phyloP scores from a whole-genome alignment of 2,113 vertebrate species.

The Apodemus speciosus region DNA sequence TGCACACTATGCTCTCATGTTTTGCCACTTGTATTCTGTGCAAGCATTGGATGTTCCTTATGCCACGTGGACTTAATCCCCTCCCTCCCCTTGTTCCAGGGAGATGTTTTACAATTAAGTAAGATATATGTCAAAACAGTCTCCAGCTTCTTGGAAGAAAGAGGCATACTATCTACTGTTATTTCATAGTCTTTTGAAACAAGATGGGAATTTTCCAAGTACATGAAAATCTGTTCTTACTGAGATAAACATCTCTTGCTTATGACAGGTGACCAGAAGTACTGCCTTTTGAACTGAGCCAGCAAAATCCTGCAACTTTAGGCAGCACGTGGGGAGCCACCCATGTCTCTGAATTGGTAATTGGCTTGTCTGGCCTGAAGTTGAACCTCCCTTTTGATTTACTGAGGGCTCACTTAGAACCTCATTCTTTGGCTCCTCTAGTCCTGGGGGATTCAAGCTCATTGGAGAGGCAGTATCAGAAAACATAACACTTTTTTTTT shows the following conservation, averaged over 20 bases:
- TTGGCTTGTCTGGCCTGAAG: constrained; percentile 8
- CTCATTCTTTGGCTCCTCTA: constrained; percentile 61
- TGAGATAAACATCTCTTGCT: constrained; percentile 71
- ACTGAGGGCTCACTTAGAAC: constrained; percentile 39
- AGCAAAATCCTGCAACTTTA: constrained; percentile 60
- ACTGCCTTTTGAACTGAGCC: constrained; percentile 60
- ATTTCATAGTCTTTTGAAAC: constrained; percentile 70
- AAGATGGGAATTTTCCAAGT: constrained; percentile 71
- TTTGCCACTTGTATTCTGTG: neutral
- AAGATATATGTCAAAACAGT: constrained; percentile 63
- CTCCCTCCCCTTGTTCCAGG: constrained; percentile 4
- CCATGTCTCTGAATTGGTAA: constrained; percentile 49
- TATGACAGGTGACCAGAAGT: constrained; percentile 74
- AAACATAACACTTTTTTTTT: constrained; percentile 50
- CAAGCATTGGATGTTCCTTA: neutral
- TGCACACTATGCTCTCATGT: neutral
- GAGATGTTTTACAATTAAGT: constrained; percentile 55
- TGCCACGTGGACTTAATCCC: neutral
- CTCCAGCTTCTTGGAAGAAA: constrained; percentile 67
- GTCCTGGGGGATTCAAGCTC: constrained; percentile 58
- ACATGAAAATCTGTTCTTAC: constrained; percentile 63
- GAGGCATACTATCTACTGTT: constrained; percentile 59
- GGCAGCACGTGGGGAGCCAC: constrained; percentile 23
- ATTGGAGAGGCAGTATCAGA: constrained; percentile 53
- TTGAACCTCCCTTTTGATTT: constrained; percentile 65